phyloP scores from a whole-genome alignment of 1,140 invertebrate genomes.

The Leguminivora glycinivorella region DNA sequence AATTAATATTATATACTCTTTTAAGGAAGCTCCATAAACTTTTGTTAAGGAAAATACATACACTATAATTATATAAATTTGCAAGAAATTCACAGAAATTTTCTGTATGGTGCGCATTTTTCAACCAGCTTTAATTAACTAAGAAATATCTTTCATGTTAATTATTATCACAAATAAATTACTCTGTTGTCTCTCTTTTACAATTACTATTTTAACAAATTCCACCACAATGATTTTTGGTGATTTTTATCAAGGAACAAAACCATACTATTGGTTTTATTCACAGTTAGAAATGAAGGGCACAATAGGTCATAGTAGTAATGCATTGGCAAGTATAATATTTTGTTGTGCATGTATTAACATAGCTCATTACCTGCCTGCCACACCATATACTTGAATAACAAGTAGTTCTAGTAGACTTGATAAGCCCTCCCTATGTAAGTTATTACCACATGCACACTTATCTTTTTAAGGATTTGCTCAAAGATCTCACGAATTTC shows the following conservation, averaged over 20 bases:
- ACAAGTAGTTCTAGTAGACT: background rate
- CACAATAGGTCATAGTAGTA: slow-evolving; percentile 19
- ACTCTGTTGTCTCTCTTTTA: no score
- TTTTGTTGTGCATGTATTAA: slow-evolving; percentile 21
- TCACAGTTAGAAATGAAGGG: slow-evolving; percentile 8
- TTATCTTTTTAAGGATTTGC: background rate
- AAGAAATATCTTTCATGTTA: no score
- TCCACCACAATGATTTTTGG: no score
- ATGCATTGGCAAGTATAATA: slow-evolving; percentile 24
- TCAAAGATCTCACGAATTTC: background rate
- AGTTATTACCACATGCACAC: background rate
- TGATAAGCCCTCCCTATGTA: background rate
- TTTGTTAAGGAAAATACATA: background rate
- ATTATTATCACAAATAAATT: no score
- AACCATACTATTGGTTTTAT: background rate
- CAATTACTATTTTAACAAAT: no score
- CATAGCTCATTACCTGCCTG: slow-evolving; percentile 1
- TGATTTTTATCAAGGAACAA: background rate
- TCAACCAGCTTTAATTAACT: no score
- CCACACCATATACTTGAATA: background rate
- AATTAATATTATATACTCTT: background rate
- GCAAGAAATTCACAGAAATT: background rate
- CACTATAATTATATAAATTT: background rate
- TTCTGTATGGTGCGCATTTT: background rate
- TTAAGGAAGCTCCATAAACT: background rate